These are phyloP conservation scores for Euplexia lucipara DNA, from an alignment of 2,888 invertebrate species.

Conservation along the genomic window DNA sequence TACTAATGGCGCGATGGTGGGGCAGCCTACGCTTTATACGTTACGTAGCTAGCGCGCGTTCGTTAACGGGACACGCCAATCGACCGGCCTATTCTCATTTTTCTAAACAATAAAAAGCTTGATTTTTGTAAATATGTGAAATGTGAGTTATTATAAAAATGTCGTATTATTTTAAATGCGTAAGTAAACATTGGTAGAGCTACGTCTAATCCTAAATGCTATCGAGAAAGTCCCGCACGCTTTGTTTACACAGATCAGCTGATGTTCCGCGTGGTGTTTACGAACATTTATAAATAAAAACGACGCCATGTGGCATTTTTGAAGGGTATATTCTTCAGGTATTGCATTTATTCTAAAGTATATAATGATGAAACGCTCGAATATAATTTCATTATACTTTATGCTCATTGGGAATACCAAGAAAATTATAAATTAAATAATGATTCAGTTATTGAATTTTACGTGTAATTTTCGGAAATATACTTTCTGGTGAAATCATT, in stretches of 20 bases:
- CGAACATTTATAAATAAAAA: constrained; percentile 58
- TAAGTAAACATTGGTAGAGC: constrained; percentile 10
- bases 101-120: constrained; percentile 87
- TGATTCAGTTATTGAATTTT: constrained; percentile 10
- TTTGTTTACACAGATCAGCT: constrained; percentile 87
- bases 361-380: constrained; percentile 4
- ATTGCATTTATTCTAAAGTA: constrained; percentile 20
- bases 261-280: constrained; percentile 76
- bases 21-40: constrained; percentile 89
- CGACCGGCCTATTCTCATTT: constrained; percentile 90
- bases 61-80: constrained; percentile 89
- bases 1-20: constrained; percentile 89
- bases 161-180: neutral
- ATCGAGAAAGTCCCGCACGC: constrained; percentile 68
- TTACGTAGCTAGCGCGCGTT: constrained; percentile 87
- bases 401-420: constrained; percentile 17
- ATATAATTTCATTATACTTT: constrained; percentile 18
- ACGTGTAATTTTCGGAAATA: constrained; percentile 14
- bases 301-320: constrained; percentile 42
- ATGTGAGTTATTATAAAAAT: constrained; percentile 44
- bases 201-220: constrained; percentile 44
- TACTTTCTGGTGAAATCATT: constrained; percentile 35
- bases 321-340: constrained; percentile 13
- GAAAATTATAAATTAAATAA: constrained; percentile 34
- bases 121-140: constrained; percentile 68